Evolutionary conservation across 2,797 vertebrate species (phyloP).

Genomic region (Sylvia borin): DNA sequence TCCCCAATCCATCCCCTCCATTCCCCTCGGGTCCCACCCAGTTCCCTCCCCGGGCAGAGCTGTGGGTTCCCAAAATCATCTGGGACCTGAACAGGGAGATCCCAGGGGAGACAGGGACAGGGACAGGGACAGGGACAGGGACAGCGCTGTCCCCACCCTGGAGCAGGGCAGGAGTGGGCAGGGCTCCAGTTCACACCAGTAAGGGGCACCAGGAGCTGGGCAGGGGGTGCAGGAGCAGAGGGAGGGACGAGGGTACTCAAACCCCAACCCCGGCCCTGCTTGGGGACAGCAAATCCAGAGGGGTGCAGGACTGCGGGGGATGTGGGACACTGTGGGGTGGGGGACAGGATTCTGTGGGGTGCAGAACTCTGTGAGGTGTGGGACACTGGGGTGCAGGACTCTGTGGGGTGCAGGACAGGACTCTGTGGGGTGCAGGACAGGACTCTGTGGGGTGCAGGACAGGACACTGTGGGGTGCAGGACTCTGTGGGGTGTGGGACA

Average conservation of each 20-base stretch:
- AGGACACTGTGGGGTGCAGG: too few species aligned
- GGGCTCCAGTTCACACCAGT: neutral
- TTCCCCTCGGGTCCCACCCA: accelerated
- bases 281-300: neutral
- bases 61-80: neutral
- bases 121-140: accelerated
- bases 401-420: neutral
- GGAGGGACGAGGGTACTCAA: neutral
- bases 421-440: too few species aligned
- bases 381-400: accelerated
- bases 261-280: neutral
- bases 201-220: neutral
- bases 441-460: neutral
- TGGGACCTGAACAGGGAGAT: neutral
- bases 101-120: neutral
- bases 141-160: accelerated
- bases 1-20: neutral
- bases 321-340: too few species aligned
- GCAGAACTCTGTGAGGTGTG: accelerated
- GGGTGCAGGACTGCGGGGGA: too few species aligned
- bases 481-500: too few species aligned
- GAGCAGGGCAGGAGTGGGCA: neutral
- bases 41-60: neutral
- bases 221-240: neutral
- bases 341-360: neutral